Base-by-base conservation (phyloP, 2,888 invertebrate species). In the Smittia aterrima region DNA sequence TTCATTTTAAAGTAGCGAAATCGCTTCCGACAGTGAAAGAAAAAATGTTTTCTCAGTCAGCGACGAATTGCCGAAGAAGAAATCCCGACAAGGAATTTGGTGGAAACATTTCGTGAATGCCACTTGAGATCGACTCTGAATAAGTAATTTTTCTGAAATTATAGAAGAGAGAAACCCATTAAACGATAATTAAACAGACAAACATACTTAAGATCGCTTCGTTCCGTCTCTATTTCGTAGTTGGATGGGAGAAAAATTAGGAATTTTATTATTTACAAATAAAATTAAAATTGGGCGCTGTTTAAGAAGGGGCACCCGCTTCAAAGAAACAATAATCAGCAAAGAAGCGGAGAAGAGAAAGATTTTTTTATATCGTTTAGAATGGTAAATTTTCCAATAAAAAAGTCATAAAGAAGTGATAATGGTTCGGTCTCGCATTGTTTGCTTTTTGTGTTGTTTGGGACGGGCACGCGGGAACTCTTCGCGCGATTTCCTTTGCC, bases 191-290 rank as follows among this genome's bases (percentile, higher is more conserved):
- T 72, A 64, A 72, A 41, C 72, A 72, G 72, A 41, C 72, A 72
- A 72, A 72, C 72, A 72, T 72, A 72, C 72, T 72, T 72, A 72
- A 72, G 72, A 62, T 53, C 16, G 32, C 24, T 70, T 70, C 70
- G 27, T 24, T 32, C n/a, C 58, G 22, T 58, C 22, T 58, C 58
- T 27, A 64, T 54, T 16, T 24, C 20, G 1, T 24, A 38, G 47
- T 13, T 67, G n/a, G 11, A 68, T n/a, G 22, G 20, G 18, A 40
- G 22, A 41, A 71, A 71, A 53, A 32, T 54, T 27, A 71, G 38
- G 71, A 53, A 71, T 24, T 68, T 68, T 40, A 68, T 71, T 71
- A 71, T 71, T 54, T 71, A 71, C 71, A 27, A 58, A 71, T 32
- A 32, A 71, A 71, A 71, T 71, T 32, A 71, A 32, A 27, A 71